A percentile compares a stretch with the other conserved stretches of the same genome.
phyloP scores from a whole-genome alignment of 2,888 invertebrate genomes.

The Epinotia ramella region DNA sequence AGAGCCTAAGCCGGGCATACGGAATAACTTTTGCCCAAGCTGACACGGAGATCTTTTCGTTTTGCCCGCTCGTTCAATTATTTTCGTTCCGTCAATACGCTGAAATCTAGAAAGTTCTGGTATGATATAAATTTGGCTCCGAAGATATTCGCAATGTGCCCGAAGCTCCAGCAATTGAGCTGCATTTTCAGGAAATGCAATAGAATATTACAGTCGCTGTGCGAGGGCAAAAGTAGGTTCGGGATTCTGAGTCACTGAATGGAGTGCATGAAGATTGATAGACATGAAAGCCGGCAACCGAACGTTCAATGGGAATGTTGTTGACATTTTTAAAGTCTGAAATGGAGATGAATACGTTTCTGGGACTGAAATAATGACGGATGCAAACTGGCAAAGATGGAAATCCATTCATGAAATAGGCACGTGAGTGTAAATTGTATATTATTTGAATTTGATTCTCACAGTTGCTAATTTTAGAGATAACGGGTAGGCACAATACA shows the following conservation, averaged over 20 bases:
- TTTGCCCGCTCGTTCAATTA: too few species aligned
- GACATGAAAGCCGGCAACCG: conserved; percentile 3
- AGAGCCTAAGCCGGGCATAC: too few species aligned
- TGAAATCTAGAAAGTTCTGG: not conserved
- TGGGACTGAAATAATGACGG: not conserved
- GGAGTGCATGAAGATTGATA: conserved; percentile 26
- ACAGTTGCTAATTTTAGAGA: too few species aligned
- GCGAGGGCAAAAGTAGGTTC: conserved; percentile 11
- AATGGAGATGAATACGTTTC: not conserved
- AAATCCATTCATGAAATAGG: too few species aligned
- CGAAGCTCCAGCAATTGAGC: conserved; percentile 16
- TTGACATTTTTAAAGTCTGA: conserved; percentile 5
- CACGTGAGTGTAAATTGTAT: too few species aligned
- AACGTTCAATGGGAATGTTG: conserved; percentile 18
- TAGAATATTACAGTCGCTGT: conserved; percentile 26
- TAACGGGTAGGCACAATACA: too few species aligned
- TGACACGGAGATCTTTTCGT: too few species aligned
- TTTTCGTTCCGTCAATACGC: not conserved
- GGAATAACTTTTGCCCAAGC: too few species aligned
- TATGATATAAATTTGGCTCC: conserved; percentile 10
- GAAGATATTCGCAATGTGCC: conserved; percentile 2
- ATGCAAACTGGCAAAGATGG: too few species aligned
- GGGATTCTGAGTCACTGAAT: conserved; percentile 1
- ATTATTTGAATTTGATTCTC: too few species aligned
- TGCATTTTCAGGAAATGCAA: conserved; percentile 25